These are phyloP conservation scores for Cromileptes altivelis DNA, from an alignment of 2,113 vertebrate species.

Conservation along the genomic window DNA sequence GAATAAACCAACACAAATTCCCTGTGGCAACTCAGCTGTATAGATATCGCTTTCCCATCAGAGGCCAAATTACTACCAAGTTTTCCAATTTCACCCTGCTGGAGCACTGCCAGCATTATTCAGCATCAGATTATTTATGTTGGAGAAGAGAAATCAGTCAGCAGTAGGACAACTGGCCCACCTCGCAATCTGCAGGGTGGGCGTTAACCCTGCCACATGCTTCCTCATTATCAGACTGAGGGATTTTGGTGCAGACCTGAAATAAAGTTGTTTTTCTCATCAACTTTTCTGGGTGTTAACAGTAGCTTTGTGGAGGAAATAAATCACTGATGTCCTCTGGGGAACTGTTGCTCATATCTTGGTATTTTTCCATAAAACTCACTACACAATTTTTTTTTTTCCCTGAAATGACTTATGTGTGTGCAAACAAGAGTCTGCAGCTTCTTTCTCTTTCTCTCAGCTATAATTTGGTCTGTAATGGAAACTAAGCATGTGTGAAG, in stretches of 20 bases:
- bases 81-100: constrained; percentile 24
- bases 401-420: not conserved
- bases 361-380: constrained; percentile 35
- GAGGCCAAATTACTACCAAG: constrained; percentile 17
- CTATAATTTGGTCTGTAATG: not conserved
- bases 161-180: constrained; percentile 15
- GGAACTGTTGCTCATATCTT: constrained; percentile 15
- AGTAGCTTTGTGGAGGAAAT: constrained; percentile 20
- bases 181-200: not conserved
- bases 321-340: constrained; percentile 42
- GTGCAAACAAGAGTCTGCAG: constrained; percentile 9
- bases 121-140: constrained; percentile 36
- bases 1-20: not conserved
- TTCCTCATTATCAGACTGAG: not conserved
- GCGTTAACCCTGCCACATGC: not conserved
- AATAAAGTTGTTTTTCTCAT: constrained; percentile 50
- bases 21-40: not conserved
- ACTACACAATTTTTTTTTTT: not conserved
- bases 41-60: constrained; percentile 30
- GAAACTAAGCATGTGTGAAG: not conserved
- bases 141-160: constrained; percentile 35
- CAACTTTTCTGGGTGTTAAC: constrained; percentile 28
- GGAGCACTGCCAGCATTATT: constrained; percentile 23
- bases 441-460: constrained; percentile 15
- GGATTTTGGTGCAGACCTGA: not conserved